phyloP scores from a whole-genome alignment of 2,888 invertebrate species.

The Chrysolina haemoptera region DNA sequence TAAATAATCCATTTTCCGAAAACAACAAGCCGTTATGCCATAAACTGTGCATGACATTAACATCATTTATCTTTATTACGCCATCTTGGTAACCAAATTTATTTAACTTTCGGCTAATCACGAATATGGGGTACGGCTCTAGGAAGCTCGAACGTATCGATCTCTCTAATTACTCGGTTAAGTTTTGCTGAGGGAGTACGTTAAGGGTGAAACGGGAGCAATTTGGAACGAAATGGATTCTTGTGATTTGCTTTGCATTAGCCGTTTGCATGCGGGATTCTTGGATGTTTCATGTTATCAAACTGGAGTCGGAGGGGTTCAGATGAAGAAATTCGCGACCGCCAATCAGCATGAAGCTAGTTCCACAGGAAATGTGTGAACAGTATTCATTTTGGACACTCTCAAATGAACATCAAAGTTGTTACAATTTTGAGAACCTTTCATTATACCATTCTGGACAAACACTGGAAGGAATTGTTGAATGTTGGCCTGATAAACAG shows the following conservation, averaged over 20 bases:
- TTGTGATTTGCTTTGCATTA: background rate
- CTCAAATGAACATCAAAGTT: too few relatives aligned
- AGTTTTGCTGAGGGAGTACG: constrained; percentile 24
- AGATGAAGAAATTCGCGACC: background rate
- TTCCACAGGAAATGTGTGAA: too few relatives aligned
- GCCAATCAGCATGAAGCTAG: background rate
- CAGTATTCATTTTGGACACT: too few relatives aligned
- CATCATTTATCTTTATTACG: constrained; percentile 50
- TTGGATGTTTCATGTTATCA: background rate
- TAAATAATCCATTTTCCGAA: constrained; percentile 39
- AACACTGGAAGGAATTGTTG: too few relatives aligned
- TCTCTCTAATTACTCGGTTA: constrained; percentile 39
- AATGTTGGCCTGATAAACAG: too few relatives aligned
- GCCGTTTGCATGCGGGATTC: background rate
- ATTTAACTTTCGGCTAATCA: constrained; percentile 46
- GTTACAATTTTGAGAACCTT: too few relatives aligned
- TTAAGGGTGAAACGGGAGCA: constrained; percentile 16
- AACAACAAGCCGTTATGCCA: constrained; percentile 42
- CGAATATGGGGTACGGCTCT: constrained; percentile 44
- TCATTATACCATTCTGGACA: too few relatives aligned
- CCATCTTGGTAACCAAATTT: constrained; percentile 46
- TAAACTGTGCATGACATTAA: constrained; percentile 49
- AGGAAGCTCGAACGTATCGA: constrained; percentile 41
- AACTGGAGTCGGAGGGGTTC: background rate
- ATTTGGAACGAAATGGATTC: constrained; percentile 16